Evolutionary conservation across 2,113 vertebrate species (phyloP), one percentile per base, ranked within the genome.

Genomic region (Varanus salvator): DNA sequence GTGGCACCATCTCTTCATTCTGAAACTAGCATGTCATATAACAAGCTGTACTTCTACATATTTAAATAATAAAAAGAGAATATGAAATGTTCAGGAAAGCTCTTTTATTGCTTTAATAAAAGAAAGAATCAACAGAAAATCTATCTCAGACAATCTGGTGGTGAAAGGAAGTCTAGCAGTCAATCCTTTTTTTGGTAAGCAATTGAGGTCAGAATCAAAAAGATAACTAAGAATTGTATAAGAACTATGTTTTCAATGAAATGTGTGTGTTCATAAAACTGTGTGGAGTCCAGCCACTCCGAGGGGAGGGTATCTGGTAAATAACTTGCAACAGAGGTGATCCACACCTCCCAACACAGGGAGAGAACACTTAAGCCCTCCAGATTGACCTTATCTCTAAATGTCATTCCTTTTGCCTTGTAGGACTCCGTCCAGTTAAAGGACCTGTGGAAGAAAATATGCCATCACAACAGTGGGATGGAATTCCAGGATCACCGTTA

Each of bases 401-500:
- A 77, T 84, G 82, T 89, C 88, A 78, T 90, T 50, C 23, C 54
- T 74, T 38, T 48, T 66, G 81, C 34, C 92, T 80, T 94, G 5
- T 87, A 99, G 99, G 99, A 99, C 89, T 99, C 99, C 1, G 99
- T 98, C 69, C 99, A 99, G 93, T 96, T 99, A 72, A 99, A 99
- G 94, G 99, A 99, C 85, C 90, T 99, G 29, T 99, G 99, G 99
- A 99, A 99, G 95, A 99, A 99, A 94, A 99, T 99, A 84, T 99
- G 99, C 95, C 98, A 99, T 96, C 98, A 98, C 93, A 99, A 94
- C 90, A 99, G 98, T 3, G 99, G 99, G 52, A 99, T 99, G 99
- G 99, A 99, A 95, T 99, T 99, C 92, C 99, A 99, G 95, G 99
- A 99, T 96, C 99, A 99, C 94, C 97, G 99, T 34, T 99, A 99